Conservation (phyloP, 2,888 invertebrate genomes). For the Drosophila incognita region DNA sequence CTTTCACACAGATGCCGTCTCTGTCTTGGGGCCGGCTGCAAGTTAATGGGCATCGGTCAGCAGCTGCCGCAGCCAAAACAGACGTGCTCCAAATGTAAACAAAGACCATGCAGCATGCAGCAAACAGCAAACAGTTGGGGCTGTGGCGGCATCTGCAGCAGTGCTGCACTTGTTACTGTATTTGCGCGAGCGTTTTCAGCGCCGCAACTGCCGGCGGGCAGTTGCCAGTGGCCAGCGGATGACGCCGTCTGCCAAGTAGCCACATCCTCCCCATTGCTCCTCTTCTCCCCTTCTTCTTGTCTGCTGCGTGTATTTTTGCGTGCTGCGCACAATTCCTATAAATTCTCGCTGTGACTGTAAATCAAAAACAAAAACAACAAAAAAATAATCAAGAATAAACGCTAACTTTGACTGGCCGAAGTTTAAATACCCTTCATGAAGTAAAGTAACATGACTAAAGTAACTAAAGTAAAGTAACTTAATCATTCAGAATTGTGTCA, state of each 20-base stretch:
- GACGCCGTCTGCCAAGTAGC: constrained; percentile 37
- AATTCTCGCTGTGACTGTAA: constrained; percentile 58
- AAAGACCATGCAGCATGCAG: constrained; percentile 40
- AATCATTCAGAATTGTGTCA: not conserved
- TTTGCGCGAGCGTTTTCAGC: constrained; percentile 18
- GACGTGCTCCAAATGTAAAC: constrained; percentile 81
- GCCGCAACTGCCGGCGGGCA: constrained; percentile 40
- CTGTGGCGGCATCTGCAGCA: constrained; percentile 10
- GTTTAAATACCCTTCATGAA: not conserved
- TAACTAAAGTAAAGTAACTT: not conserved
- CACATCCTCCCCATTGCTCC: constrained; percentile 14
- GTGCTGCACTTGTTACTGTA: constrained; percentile 50
- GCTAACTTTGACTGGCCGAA: not conserved
- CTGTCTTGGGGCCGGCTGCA: constrained; percentile 54
- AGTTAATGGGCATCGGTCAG: constrained; percentile 69
- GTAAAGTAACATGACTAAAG: too few species aligned
- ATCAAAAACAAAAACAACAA: constrained; percentile 44
- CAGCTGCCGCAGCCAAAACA: constrained; percentile 74
- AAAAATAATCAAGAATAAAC: constrained; percentile 4
- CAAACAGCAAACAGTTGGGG: not conserved
- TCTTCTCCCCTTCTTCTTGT: not conserved
- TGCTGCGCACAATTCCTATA: constrained; percentile 58
- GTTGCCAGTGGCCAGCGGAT: constrained; percentile 16
- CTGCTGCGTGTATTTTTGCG: constrained; percentile 49
- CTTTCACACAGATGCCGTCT: not conserved